phyloP scores from a whole-genome alignment of 2,113 vertebrate species.

The Mastomys natalensis region DNA sequence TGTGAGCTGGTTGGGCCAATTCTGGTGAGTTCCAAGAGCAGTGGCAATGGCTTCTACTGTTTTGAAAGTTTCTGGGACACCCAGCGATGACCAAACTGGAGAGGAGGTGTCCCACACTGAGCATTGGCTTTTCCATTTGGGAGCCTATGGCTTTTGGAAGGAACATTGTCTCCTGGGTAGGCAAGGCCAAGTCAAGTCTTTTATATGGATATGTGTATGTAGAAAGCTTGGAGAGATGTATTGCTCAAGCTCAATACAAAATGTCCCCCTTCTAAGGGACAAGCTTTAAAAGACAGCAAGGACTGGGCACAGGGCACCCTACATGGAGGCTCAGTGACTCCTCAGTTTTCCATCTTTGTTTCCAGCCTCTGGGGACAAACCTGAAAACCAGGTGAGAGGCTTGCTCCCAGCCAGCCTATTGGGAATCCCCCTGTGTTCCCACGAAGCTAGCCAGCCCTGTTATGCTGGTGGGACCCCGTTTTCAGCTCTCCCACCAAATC shows the following conservation, averaged over 20 bases:
- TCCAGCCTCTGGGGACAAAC: background rate
- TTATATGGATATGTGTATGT: background rate
- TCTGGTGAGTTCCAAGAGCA: background rate
- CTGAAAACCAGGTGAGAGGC: background rate
- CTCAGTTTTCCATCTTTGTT: background rate
- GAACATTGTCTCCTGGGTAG: no score
- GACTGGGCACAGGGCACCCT: rapidly evolving
- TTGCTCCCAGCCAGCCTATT: no score
- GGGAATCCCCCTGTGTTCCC: background rate
- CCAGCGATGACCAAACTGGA: background rate
- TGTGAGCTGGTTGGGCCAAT: background rate
- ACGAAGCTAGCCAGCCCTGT: background rate
- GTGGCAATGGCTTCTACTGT: no score
- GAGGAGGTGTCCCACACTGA: background rate
- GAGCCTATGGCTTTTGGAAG: background rate
- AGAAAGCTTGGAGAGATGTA: background rate
- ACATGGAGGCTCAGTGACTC: rapidly evolving
- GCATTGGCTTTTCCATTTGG: background rate
- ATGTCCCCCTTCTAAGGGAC: background rate
- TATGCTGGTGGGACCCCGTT: background rate
- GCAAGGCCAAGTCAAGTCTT: background rate
- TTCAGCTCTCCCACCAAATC: background rate
- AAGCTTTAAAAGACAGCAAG: background rate
- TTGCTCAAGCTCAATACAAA: background rate
- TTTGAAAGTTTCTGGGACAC: background rate